phyloP scores from a whole-genome alignment of 2,113 vertebrate genomes.

The Bettongia penicillata region DNA sequence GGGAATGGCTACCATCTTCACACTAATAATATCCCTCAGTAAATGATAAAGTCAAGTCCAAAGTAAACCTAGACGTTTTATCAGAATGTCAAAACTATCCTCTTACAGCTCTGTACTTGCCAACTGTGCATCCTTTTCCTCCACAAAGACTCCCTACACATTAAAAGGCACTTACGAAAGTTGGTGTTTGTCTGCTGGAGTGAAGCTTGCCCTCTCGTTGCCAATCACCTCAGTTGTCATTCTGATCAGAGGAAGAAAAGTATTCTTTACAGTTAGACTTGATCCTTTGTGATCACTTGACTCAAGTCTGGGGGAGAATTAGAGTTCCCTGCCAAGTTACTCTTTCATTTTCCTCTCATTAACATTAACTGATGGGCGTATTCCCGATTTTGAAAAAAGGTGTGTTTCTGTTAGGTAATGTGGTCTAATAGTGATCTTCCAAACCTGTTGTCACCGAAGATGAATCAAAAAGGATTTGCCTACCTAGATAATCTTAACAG shows the following conservation, averaged over 20 bases:
- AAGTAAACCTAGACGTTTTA: conserved; percentile 88
- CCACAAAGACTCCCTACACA: conserved; percentile 81
- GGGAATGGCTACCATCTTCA: conserved; percentile 84
- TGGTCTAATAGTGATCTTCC: conserved; percentile 47
- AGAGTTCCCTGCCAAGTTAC: conserved; percentile 70
- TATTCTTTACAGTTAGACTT: conserved; percentile 68
- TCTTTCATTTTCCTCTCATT: conserved; percentile 75
- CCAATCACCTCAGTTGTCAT: conserved; percentile 69
- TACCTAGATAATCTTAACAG: conserved; percentile 74
- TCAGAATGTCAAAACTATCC: conserved; percentile 86
- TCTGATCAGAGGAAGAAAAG: conserved; percentile 72
- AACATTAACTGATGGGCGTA: conserved; percentile 80
- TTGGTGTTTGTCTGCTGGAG: conserved; percentile 83
- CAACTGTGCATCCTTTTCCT: conserved; percentile 85
- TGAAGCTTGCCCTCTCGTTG: conserved; percentile 68
- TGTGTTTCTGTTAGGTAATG: conserved; percentile 45
- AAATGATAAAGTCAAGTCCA: conserved; percentile 88
- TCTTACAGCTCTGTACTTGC: conserved; percentile 85
- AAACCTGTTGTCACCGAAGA: conserved; percentile 65
- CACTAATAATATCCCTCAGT: conserved; percentile 87
- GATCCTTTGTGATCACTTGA: conserved; percentile 70
- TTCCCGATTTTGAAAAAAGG: neutral
- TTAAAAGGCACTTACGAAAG: conserved; percentile 84
- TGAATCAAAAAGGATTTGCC: conserved; percentile 74
- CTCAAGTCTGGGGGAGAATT: conserved; percentile 67